These are phyloP conservation scores for Paramacrobiotus metropolitanus DNA, from an alignment of 1,140 invertebrate species.

Conservation along the genomic window DNA sequence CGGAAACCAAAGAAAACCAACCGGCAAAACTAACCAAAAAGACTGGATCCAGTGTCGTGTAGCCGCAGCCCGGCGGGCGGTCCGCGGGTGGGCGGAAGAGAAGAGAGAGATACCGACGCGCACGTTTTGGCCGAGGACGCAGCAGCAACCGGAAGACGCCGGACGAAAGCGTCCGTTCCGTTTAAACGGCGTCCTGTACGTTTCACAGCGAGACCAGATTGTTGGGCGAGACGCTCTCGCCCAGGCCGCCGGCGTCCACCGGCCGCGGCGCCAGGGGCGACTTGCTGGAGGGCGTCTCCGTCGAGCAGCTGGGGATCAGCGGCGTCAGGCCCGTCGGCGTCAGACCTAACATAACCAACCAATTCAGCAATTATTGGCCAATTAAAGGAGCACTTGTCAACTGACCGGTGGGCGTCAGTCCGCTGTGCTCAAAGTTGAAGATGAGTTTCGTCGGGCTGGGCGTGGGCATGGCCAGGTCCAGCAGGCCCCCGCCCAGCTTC, in stretches of 20 bases:
- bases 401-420: background rate
- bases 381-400: background rate
- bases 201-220: background rate
- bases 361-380: background rate
- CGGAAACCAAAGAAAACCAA: too few species aligned
- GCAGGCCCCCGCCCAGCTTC: background rate
- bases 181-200: too few species aligned
- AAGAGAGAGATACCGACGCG: too few species aligned
- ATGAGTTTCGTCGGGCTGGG: background rate
- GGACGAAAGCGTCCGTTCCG: too few species aligned
- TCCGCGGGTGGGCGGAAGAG: too few species aligned
- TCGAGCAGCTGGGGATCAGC: background rate
- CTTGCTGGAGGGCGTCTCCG: background rate
- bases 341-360: background rate
- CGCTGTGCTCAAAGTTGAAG: constrained; percentile 1
- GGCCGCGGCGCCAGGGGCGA: background rate
- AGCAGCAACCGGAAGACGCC: too few species aligned
- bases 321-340: constrained; percentile 2
- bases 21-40: too few species aligned
- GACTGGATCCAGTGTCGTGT: too few species aligned
- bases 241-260: background rate
- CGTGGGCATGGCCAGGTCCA: background rate
- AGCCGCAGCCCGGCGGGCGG: too few species aligned
- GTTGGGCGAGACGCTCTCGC: background rate
- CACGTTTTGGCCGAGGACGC: too few species aligned